These are phyloP conservation scores for Chamaea fasciata DNA, from an alignment of 2,113 vertebrate genomes.

Conservation along the genomic window DNA sequence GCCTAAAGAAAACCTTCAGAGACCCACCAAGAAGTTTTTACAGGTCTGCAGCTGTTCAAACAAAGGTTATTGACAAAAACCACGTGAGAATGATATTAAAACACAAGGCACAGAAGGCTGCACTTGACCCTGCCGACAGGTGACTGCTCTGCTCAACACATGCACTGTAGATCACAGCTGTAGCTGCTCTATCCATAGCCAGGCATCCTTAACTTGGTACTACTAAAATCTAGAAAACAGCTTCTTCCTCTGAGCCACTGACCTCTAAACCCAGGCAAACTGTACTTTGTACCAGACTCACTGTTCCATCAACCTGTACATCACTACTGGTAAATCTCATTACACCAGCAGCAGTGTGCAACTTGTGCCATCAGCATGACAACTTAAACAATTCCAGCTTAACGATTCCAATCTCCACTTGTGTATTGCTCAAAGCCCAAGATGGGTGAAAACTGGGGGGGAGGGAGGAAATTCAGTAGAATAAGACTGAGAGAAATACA, in stretches of 20 bases:
- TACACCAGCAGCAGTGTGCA: accelerated
- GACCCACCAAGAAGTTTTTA: background rate
- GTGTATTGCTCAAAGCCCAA: background rate
- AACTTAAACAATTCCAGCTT: background rate
- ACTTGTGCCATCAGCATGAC: background rate
- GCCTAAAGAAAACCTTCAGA: background rate
- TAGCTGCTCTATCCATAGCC: background rate
- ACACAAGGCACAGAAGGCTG: background rate
- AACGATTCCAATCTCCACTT: background rate
- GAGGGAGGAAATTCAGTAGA: no score
- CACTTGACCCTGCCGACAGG: background rate
- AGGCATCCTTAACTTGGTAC: background rate
- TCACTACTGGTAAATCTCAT: background rate
- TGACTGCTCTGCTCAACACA: background rate
- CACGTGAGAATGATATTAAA: background rate
- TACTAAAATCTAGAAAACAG: background rate
- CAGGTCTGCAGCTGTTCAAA: background rate
- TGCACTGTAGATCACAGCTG: accelerated
- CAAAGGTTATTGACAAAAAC: background rate
- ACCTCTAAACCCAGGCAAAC: background rate
- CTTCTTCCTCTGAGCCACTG: background rate
- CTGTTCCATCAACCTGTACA: background rate
- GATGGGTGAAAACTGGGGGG: accelerated
- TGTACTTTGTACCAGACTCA: accelerated
- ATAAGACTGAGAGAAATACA: background rate